Evolutionary conservation across 2,797 vertebrate genomes (phyloP).

Genomic region (Mus spretus): DNA sequence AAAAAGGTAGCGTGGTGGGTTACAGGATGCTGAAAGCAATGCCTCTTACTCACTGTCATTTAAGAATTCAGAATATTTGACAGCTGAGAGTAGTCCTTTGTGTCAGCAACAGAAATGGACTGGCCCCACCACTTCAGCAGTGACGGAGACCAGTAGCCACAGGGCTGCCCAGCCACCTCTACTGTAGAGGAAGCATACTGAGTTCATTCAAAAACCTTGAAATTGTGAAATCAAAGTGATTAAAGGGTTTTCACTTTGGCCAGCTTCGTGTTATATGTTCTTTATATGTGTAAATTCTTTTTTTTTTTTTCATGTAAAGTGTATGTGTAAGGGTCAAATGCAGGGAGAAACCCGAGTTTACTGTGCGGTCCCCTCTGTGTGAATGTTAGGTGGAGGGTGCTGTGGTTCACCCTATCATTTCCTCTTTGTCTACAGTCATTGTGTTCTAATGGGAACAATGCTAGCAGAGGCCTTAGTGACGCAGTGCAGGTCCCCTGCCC

Average conservation of each 20-base stretch:
- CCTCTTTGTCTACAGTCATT: constrained; percentile 73
- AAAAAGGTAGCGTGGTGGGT: constrained; percentile 51
- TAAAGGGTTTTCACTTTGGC: neutral
- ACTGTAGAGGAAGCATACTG: neutral
- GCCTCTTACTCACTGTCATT: constrained; percentile 52
- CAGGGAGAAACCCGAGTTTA: constrained; percentile 3
- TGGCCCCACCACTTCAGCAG: neutral
- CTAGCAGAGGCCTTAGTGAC: constrained; percentile 68
- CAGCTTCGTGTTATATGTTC: neutral
- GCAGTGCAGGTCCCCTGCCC: constrained; percentile 55
- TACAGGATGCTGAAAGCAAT: neutral
- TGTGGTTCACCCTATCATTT: constrained; percentile 68
- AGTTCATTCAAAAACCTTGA: constrained; percentile 50
- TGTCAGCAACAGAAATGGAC: constrained; percentile 5
- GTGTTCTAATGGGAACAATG: constrained; percentile 72
- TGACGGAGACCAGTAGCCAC: neutral
- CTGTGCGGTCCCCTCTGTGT: neutral
- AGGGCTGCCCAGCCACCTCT: neutral
- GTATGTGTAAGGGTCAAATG: neutral
- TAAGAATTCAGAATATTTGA: constrained; percentile 53
- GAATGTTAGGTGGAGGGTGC: constrained; percentile 63
- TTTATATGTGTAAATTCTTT: neutral
- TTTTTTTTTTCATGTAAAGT: neutral
- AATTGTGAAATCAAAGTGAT: constrained; percentile 42
- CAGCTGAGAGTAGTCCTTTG: neutral